phyloP scores from a whole-genome alignment of 2,113 vertebrate genomes.

The Dinomys branickii region DNA sequence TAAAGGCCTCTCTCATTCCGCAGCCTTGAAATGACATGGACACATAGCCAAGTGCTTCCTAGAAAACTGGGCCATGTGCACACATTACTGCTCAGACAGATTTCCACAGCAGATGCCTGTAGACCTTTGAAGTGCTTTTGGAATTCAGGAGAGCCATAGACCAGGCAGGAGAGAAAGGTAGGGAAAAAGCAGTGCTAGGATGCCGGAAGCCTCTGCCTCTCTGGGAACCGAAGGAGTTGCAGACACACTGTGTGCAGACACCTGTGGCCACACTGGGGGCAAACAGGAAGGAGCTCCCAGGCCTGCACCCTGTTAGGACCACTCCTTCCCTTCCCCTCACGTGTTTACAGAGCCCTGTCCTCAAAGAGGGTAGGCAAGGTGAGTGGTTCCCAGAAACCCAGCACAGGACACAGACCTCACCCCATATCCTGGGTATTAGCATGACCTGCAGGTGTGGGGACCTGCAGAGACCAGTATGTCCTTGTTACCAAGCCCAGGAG shows the following conservation, averaged over 20 bases:
- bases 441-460: accelerated
- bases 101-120: slow-evolving; percentile 17
- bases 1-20: slow-evolving; percentile 17
- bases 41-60: not conserved
- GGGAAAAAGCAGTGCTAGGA: not conserved
- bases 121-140: not conserved
- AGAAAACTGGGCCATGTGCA: slow-evolving; percentile 13
- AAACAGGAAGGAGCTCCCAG: not conserved
- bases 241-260: not conserved
- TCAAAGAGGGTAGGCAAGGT: not conserved
- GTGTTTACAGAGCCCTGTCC: not conserved
- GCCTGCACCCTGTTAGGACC: not conserved
- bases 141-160: not conserved
- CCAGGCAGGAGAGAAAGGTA: not conserved
- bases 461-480: not conserved
- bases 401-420: not conserved
- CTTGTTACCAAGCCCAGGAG: not conserved
- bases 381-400: not conserved
- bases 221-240: not conserved
- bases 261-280: not conserved
- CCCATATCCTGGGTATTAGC: not conserved
- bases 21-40: slow-evolving; percentile 28
- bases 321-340: no score
- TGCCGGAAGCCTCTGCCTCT: not conserved
- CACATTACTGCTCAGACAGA: slow-evolving; percentile 28